Base-by-base conservation (phyloP, 2,797 vertebrate genomes). In the Pyrocephalus nanus region DNA sequence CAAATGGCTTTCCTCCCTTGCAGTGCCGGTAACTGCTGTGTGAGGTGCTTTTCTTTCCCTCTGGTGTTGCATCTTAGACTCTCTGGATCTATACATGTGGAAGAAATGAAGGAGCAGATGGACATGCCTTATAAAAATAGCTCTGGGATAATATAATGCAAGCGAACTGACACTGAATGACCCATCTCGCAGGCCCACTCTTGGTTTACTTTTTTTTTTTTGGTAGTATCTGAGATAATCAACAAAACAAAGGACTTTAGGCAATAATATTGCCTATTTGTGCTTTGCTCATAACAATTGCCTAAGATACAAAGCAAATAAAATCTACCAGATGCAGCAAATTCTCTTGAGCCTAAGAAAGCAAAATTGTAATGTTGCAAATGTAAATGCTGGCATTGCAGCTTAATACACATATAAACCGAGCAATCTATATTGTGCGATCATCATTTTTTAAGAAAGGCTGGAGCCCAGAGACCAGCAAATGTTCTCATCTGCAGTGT, bases 391-490 rank as follows among this genome's bases (percentile, higher is more conserved):
- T 97, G 97, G 96, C 93, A 75, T 95, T 88, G 96, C 96, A 95
- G 84, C 95, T 95, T 96, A 83, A 96, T 92, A 71, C 79, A 54
- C 91, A 60, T 66, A 74, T 86, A 96, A 96, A 96, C 92, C 21
- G 8, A 97, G 92, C 64, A 60, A 95, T 97, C 96, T 97, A n/a
- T 97, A 94, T 86, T 94, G 95, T 97, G 94, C 27, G 64, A 95
- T 97, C 97, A 97, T 97, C 97, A 97, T 92, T 97, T 97, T 96
- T 92, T 79, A 94, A 93, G 95, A 94, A 93, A 95, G 94, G 81
- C 96, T 94, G 77, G 95, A 96, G 96, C 95, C 55, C 29, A 90
- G 97, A 96, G 89, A 97, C 96, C 27, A 91, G 88, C 96, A 92
- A 96, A 94, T 93, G 93, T 95, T 95, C 94, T 95, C 93, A 95